phyloP scores from a whole-genome alignment of 1,140 invertebrate species.

The Hypsibius dujardini region DNA sequence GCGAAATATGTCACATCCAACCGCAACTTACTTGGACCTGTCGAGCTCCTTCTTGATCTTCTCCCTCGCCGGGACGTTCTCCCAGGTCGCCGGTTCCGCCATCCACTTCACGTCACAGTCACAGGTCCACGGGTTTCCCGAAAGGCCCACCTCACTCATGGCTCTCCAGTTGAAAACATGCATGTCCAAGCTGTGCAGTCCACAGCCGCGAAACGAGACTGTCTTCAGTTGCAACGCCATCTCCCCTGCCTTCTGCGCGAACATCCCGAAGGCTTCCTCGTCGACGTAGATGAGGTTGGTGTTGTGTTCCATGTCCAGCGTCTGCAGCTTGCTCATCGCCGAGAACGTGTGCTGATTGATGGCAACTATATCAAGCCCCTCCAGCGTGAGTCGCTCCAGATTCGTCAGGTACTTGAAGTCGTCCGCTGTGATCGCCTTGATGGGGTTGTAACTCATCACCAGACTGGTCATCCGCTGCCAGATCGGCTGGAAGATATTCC shows the following conservation, averaged over 20 bases:
- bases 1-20: no score
- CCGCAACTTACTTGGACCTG: neutral
- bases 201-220: neutral
- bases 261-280: neutral
- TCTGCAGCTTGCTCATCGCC: neutral
- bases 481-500: neutral
- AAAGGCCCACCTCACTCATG: neutral
- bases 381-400: neutral
- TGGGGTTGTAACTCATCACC: neutral
- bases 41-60: conserved; percentile 1
- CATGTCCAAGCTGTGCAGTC: neutral
- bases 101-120: neutral
- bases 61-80: neutral
- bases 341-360: neutral
- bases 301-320: neutral
- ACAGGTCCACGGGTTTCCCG: neutral
- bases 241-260: neutral
- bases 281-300: neutral
- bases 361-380: neutral
- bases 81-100: neutral
- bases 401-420: neutral
- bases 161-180: neutral
- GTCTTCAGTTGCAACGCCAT: neutral
- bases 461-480: neutral
- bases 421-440: neutral